phyloP scores from a whole-genome alignment of 2,888 invertebrate species.

The Leucophenga maculata region DNA sequence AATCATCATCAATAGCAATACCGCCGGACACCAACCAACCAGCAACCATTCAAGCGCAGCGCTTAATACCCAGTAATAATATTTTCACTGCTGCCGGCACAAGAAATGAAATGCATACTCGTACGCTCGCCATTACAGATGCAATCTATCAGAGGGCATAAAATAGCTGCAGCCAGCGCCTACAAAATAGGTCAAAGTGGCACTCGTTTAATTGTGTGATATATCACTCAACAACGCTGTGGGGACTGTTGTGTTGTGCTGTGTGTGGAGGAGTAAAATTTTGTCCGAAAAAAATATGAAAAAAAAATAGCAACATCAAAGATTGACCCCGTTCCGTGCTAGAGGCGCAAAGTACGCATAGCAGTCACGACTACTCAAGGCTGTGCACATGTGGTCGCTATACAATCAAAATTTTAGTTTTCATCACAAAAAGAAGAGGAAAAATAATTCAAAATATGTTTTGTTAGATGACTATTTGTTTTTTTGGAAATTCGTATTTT shows the following conservation, averaged over 20 bases:
- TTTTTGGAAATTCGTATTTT: neutral
- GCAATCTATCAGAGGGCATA: constrained; percentile 62
- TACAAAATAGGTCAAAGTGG: constrained; percentile 52
- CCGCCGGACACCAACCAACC: neutral
- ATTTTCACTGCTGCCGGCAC: neutral
- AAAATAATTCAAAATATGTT: neutral
- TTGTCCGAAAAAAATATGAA: too few species aligned
- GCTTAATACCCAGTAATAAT: neutral
- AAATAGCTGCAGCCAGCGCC: constrained; percentile 34
- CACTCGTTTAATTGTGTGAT: constrained; percentile 55
- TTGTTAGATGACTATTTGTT: neutral
- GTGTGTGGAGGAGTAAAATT: too few species aligned
- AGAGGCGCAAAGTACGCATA: too few species aligned
- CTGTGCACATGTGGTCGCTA: neutral
- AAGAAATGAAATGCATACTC: neutral
- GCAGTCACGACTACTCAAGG: too few species aligned
- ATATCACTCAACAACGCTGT: constrained; percentile 48
- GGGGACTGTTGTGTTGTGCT: constrained; percentile 6
- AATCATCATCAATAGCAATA: too few species aligned
- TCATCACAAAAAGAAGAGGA: too few species aligned
- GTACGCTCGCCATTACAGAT: constrained; percentile 41
- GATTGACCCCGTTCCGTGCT: neutral
- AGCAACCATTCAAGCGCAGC: constrained; percentile 13
- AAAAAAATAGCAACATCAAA: constrained; percentile 14
- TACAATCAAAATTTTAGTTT: too few species aligned